These are phyloP conservation scores for Drosophila niveifrons DNA, from an alignment of 2,888 invertebrate species.

Conservation along the genomic window DNA sequence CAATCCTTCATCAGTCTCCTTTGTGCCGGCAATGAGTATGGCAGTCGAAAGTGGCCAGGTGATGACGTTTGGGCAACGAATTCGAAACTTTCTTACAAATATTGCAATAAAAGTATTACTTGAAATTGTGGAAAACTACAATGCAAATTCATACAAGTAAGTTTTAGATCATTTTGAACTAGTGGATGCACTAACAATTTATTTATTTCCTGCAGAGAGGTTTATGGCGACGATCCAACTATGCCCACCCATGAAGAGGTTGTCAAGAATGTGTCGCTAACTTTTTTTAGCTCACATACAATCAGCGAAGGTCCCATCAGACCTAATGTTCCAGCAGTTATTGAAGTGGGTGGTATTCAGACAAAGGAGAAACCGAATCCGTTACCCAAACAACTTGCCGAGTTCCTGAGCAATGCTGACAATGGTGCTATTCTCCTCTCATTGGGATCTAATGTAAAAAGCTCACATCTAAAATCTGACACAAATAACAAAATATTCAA, in stretches of 20 bases:
- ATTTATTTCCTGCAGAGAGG: slow-evolving; percentile 15
- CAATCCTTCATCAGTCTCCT: slow-evolving; percentile 69
- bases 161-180: not conserved
- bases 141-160: slow-evolving; percentile 48
- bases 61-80: slow-evolving; percentile 60
- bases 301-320: slow-evolving; percentile 80
- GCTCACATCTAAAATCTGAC: slow-evolving; percentile 85
- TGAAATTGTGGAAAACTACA: slow-evolving; percentile 10
- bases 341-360: slow-evolving; percentile 84
- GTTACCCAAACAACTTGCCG: slow-evolving; percentile 77
- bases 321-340: slow-evolving; percentile 78
- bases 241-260: slow-evolving; percentile 71
- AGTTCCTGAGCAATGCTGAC: slow-evolving; percentile 79
- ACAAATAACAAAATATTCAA: slow-evolving; percentile 87
- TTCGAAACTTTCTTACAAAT: slow-evolving; percentile 45
- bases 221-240: slow-evolving; percentile 60
- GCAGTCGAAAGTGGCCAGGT: slow-evolving; percentile 36
- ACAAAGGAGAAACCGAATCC: slow-evolving; percentile 78
- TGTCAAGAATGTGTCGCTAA: slow-evolving; percentile 78
- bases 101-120: slow-evolving; percentile 17
- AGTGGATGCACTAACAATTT: not conserved
- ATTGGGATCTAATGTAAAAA: slow-evolving; percentile 85
- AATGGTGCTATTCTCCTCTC: slow-evolving; percentile 86
- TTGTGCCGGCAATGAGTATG: slow-evolving; percentile 61
- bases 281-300: slow-evolving; percentile 74